Evolutionary conservation across 2,797 vertebrate species (phyloP), one percentile per base, ranked within the genome.

Genomic region (Hyperoplus lanceolatus): DNA sequence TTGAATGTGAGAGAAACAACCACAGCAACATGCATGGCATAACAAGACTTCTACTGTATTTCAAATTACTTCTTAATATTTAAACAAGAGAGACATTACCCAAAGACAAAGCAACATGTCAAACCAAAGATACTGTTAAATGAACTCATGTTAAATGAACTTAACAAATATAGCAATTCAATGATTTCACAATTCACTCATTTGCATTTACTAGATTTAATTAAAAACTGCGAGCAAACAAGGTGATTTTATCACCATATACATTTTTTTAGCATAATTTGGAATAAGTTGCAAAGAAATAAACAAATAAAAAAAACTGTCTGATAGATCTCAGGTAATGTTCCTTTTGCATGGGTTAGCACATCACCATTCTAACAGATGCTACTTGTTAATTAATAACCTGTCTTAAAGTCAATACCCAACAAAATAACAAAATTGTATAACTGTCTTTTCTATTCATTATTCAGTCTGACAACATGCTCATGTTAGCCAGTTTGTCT

Each of bases 1-100:
- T 57, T 56, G 41, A 59, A 75, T 60, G 60, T 43, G 61, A 45
- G 70, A 16, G 15, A 79, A 66, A 39, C 29, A 53, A 70, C 49
- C 51, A 63, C 18, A 55, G 45, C 71, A 66, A 21, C 67, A 41
- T 18, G 36, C 53, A 39, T 15, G 48, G 56, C 68, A 60, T 56
- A 56, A 63, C 49, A 45, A 53, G 38, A 4, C 18, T 29, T 29
- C 29, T 29, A 29, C 9, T 45, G 14, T 39, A 7, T 56, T 75
- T 76, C n/a, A 61, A 36, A 55, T 39, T 13, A 16, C 43, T 56
- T 9, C 36, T 59, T 53, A 62, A 12, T 54, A 4, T 59, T 57
- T 42, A 9, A 13, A 29, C 29, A 39, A 68, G 29, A 13, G 36
- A 61, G 46, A 8, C 15, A 64, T 60, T 8, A 21, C 0, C 2